Conservation (phyloP, 2,888 invertebrate species). For the Troilus luridus region DNA sequence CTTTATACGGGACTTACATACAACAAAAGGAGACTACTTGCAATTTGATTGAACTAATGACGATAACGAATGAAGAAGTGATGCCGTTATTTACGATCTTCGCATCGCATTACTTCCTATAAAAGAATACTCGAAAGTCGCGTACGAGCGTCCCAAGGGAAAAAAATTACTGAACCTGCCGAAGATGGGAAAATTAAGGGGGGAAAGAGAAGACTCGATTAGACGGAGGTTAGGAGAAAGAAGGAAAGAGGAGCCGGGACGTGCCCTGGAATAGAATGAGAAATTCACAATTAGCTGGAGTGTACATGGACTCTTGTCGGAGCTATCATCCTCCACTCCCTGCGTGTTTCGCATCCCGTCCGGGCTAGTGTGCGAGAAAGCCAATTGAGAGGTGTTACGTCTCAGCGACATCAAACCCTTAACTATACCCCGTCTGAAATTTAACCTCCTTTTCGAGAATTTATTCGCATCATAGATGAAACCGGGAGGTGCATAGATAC, state of each 20-base stretch:
- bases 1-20: too few relatives aligned
- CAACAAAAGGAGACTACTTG: too few relatives aligned
- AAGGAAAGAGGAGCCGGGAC: background rate
- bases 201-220: background rate
- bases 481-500: background rate
- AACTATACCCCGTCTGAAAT: background rate
- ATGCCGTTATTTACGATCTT: too few relatives aligned
- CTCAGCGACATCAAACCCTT: background rate
- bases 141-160: too few relatives aligned
- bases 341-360: background rate
- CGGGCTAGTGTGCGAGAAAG: background rate
- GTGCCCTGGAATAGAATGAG: conserved; percentile 8
- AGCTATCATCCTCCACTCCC: background rate
- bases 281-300: conserved; percentile 7
- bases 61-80: too few relatives aligned
- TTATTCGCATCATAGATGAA: background rate
- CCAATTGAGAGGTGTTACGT: background rate
- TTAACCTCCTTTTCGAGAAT: background rate
- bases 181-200: background rate
- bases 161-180: too few relatives aligned
- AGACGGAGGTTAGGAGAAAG: background rate
- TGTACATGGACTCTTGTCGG: background rate
- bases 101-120: too few relatives aligned
- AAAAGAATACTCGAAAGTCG: too few relatives aligned
- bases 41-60: too few relatives aligned